phyloP scores from a whole-genome alignment of 2,797 vertebrate species.

The Myotis myotis region DNA sequence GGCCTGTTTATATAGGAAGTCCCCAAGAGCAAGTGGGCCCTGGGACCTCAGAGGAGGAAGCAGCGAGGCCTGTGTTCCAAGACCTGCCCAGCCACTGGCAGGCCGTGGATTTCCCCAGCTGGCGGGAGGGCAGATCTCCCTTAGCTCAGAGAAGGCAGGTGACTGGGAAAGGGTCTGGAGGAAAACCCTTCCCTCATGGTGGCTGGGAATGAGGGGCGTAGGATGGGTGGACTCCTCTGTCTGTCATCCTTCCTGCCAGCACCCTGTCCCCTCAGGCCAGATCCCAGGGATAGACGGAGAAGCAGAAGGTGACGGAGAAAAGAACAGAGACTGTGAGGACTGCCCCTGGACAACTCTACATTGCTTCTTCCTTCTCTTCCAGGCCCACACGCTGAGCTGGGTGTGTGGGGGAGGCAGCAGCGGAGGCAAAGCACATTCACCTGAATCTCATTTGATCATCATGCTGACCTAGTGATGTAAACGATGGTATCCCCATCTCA shows the following conservation, averaged over 20 bases:
- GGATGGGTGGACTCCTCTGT: not conserved
- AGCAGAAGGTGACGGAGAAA: not conserved
- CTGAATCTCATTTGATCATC: not conserved
- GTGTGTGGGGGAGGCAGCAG: not conserved
- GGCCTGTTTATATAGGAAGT: not conserved
- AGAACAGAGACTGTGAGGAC: not conserved
- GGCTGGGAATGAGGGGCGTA: not conserved
- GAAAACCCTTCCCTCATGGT: not conserved
- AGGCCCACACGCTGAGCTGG: no score
- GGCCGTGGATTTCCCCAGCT: not conserved
- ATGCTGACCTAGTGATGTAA: slow-evolving; percentile 28
- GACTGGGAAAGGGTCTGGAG: not conserved
- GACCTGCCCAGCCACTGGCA: not conserved
- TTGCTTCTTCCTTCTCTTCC: not conserved
- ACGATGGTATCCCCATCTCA: not conserved
- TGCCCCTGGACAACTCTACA: not conserved
- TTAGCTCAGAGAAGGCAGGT: not conserved
- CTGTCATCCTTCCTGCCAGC: not conserved
- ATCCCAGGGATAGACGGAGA: not conserved
- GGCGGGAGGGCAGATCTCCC: not conserved
- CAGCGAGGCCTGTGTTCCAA: not conserved
- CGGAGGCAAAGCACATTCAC: not conserved
- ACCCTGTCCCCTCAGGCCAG: not conserved
- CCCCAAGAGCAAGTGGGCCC: not conserved
- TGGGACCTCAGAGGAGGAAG: not conserved